Evolutionary conservation across 2,113 vertebrate species (phyloP), one percentile per base, ranked within the genome.

Genomic region (Centropus bengalensis): DNA sequence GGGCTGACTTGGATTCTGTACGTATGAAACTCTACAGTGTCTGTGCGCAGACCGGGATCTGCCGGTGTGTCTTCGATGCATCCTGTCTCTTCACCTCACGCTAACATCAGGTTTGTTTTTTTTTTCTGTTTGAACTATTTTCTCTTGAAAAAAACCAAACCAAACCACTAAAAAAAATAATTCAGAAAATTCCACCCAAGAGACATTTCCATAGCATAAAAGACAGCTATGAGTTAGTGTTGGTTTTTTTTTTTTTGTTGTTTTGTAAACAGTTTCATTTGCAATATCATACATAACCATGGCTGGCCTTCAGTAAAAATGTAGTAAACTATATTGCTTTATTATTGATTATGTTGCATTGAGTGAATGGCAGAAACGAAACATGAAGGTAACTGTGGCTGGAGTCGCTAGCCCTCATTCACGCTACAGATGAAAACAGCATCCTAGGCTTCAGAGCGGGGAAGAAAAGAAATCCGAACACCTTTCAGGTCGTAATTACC

Each of bases 401-500:
- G 97, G 97, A 89, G 95, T 97, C 97, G 62, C 97, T 96, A 98
- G 98, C 98, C 97, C 97, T 98, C 97, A 81, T 97, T 98, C 98
- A 96, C 97, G 97, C 98, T 93, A 91, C 78, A 49, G 95, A 96
- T 97, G 96, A 94, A 97, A 97, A 97, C 84, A 97, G 96, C 89
- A 66, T 58, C 93, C 83, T 38, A 23, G 91, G 93, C 93, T 97
- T 87, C 92, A 68, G 85, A 95, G 95, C 92, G 78, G 92, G 94
- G 91, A 82, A 62, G 52, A 95, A 89, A 86, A 88, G 90, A 96
- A 97, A 97, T 96, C 95, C 60, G 82, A 98, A 99, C 99, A 98
- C 98, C 99, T 99, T 99, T 98, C 99, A 99, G 99, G 99, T 99
- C 98, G 95, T 98, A 97, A 97, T 98, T 98, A 98, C 98, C 98